Base-by-base conservation (phyloP, 2,113 vertebrate species). In the Myotis yumanensis region DNA sequence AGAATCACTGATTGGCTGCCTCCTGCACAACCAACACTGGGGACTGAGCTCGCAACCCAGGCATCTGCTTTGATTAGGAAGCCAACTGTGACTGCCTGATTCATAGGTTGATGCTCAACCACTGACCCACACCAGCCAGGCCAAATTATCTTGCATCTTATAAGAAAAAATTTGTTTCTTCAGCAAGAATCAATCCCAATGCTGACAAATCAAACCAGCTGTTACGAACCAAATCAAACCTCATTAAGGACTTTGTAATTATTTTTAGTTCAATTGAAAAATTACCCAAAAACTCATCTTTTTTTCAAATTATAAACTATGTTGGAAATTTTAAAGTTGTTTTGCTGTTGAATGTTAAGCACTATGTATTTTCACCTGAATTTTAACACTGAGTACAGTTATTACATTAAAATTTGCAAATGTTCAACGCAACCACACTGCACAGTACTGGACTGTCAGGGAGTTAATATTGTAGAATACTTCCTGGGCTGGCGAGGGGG, bases 261-360 rank as follows among this genome's bases (percentile, higher is more conserved):
- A 86, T 43, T 87, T 91, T 85, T 81, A 93, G 40, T 85, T 59
- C 35, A 88, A 54, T 2, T 95, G 15, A 76, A 77, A 93, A 96
- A 30, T 4, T 7, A 90, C 20, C 28, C 18, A 15, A 43, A 68
- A 94, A 37, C 81, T 81, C n/a, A 89, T 71, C 40, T 82, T 62
- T 93, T 91, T 72, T 32, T 22, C 25, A 66, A 17, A 91, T 59
- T 83, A 84, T 43, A 57, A 90, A 82, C 30, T 57, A 57, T 86
- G 40, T 40, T 80, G 16, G 81, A 93, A 82, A 64, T n/a, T 59
- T 66, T 81, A 28, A 94, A 73, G 57, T 85, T 86, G 30, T 46
- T 93, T 77, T 93, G 18, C 40, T 93, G 46, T 51, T 79, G 23
- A 94, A 35, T 51, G 23, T 86, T 59, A 62, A 89, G 18, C 32